Conservation (phyloP, 2,797 vertebrate species). For the Carduelis carduelis region DNA sequence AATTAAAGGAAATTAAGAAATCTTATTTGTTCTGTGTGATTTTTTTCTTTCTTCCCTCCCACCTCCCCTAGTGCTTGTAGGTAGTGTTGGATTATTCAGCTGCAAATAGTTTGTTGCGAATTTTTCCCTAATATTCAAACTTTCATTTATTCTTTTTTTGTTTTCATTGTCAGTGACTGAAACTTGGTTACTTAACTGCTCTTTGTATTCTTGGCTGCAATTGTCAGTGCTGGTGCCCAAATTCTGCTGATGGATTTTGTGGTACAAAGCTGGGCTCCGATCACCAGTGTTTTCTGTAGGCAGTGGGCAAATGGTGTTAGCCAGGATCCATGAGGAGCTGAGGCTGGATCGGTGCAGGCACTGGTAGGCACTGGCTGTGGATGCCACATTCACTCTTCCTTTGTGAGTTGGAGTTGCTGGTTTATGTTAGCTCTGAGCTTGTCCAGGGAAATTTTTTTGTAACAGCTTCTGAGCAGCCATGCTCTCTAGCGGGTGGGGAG, state of each 20-base stretch:
- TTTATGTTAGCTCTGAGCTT: not conserved
- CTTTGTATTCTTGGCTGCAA: not conserved
- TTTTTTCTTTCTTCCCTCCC: not conserved
- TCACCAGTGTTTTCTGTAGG: not conserved
- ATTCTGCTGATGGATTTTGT: not conserved
- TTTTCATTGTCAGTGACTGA: not conserved
- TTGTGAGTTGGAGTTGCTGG: not conserved
- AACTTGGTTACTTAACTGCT: not conserved
- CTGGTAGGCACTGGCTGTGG: not conserved
- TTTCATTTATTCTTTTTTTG: not conserved
- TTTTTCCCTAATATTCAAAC: not conserved
- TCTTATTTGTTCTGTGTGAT: not conserved
- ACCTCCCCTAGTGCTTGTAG: not conserved
- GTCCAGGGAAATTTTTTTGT: not conserved
- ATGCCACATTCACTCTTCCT: not conserved
- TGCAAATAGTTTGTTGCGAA: not conserved
- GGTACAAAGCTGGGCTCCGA: not conserved
- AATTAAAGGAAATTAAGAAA: not conserved
- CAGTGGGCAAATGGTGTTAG: not conserved
- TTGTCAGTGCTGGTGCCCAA: not conserved
- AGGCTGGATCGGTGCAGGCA: accelerated
- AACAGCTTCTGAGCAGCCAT: accelerated
- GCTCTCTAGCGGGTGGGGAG: not conserved
- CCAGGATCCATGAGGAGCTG: not conserved
- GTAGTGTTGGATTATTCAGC: not conserved